A percentile compares a stretch with the other conserved stretches of the same genome.
phyloP scores from a whole-genome alignment of 1,140 invertebrate genomes.

The Sinella curviseta region DNA sequence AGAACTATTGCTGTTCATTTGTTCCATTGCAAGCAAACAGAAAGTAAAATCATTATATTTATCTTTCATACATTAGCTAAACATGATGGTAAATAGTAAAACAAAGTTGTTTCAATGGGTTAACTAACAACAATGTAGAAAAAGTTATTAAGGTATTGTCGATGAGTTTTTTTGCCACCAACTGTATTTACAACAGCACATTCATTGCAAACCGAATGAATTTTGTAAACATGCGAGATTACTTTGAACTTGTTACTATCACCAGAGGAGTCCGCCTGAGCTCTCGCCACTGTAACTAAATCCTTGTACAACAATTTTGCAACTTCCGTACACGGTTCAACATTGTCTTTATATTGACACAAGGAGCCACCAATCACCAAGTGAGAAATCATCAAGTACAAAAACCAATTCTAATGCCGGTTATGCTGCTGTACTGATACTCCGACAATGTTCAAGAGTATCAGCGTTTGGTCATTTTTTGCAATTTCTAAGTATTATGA shows the following conservation, averaged over 20 bases:
- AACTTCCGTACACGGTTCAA: conserved; percentile 62
- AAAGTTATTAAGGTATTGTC: conserved; percentile 43
- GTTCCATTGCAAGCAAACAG: no score
- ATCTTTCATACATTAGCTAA: neutral
- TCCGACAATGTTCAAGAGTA: no score
- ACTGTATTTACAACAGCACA: neutral
- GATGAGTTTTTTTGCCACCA: conserved; percentile 9
- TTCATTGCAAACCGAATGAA: conserved; percentile 15
- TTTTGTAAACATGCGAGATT: conserved; percentile 34
- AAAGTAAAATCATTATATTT: no score
- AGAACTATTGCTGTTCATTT: no score
- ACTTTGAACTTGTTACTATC: conserved; percentile 10
- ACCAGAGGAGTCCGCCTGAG: neutral
- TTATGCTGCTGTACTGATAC: no score
- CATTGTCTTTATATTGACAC: conserved; percentile 65
- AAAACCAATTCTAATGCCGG: no score
- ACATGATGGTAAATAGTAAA: conserved; percentile 44
- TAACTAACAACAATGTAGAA: conserved; percentile 40
- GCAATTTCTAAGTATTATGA: no score
- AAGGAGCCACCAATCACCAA: conserved; percentile 63
- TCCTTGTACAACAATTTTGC: conserved; percentile 66
- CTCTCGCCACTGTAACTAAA: conserved; percentile 53
- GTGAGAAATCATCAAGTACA: conserved; percentile 63
- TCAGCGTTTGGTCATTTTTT: no score
- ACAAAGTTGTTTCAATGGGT: conserved; percentile 31